A percentile compares a stretch with the other conserved stretches of the same genome.
These are phyloP conservation scores for Elysia crispata DNA, from an alignment of 2,888 invertebrate species.

Conservation along the genomic window DNA sequence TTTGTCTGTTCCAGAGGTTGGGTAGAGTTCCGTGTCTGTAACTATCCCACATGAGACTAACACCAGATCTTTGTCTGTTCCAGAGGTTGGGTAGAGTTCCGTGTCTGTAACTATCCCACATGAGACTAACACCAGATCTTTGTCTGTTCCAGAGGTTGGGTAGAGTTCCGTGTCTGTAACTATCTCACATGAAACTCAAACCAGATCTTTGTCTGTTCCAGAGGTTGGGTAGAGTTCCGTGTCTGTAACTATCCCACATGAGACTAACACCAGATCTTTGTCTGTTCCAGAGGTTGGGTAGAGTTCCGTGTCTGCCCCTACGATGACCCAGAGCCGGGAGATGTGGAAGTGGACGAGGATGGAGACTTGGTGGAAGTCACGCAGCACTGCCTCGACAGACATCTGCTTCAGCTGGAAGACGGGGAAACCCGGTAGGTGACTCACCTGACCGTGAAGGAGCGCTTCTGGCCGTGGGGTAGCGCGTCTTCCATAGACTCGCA, in stretches of 20 bases:
- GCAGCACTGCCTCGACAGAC: slow-evolving; percentile 56
- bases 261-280: background rate
- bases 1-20: too few species aligned
- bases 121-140: background rate
- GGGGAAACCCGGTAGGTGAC: slow-evolving; percentile 45
- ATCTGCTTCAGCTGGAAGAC: slow-evolving; percentile 52
- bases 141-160: slow-evolving; percentile 50
- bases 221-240: too few species aligned
- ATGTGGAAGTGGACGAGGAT: slow-evolving; percentile 51
- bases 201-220: background rate
- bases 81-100: too few species aligned
- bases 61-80: background rate
- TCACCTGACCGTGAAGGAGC: too few species aligned
- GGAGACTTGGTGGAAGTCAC: slow-evolving; percentile 56
- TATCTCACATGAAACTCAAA: slow-evolving; percentile 31
- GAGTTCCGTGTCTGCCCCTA: slow-evolving; percentile 58
- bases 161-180: slow-evolving; percentile 57
- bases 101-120: too few species aligned
- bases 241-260: too few species aligned
- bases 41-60: background rate
- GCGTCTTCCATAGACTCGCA: too few species aligned
- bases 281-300: slow-evolving; percentile 51
- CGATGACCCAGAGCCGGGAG: slow-evolving; percentile 53
- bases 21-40: too few species aligned
- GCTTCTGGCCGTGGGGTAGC: too few species aligned